phyloP scores from a whole-genome alignment of 2,888 invertebrate species.

The Adelognathus sp. region DNA sequence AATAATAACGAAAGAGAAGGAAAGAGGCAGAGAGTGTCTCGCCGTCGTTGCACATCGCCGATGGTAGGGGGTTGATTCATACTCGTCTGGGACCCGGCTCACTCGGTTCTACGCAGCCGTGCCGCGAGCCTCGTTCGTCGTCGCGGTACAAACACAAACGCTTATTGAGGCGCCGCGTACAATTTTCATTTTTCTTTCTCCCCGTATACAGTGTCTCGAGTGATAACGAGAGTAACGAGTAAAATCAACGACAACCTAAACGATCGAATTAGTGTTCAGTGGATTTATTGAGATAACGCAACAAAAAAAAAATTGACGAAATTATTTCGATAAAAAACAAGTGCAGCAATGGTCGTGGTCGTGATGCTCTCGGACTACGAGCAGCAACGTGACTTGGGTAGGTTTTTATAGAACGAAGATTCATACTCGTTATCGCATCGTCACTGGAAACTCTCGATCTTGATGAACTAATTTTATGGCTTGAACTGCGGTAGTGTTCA shows the following conservation, averaged over 20 bases:
- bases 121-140: constrained; percentile 66
- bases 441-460: neutral
- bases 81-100: constrained; percentile 63
- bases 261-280: neutral
- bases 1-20: neutral
- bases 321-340: neutral
- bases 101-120: constrained; percentile 74
- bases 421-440: neutral
- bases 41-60: constrained; percentile 54
- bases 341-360: constrained; percentile 73
- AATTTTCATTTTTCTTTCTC: neutral
- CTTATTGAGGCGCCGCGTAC: neutral
- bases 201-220: neutral
- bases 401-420: constrained; percentile 36
- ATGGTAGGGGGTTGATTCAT: constrained; percentile 73
- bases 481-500: neutral
- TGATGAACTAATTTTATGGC: constrained; percentile 4
- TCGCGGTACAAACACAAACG: constrained; percentile 12
- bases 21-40: constrained; percentile 53
- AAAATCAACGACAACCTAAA: neutral
- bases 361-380: constrained; percentile 76
- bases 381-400: constrained; percentile 74
- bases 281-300: neutral
- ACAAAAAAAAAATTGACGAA: neutral
- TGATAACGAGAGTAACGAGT: neutral